A percentile compares a stretch with the other conserved stretches of the same genome.
phyloP scores from a whole-genome alignment of 2,888 invertebrate species.

The Diloba caeruleocephala region DNA sequence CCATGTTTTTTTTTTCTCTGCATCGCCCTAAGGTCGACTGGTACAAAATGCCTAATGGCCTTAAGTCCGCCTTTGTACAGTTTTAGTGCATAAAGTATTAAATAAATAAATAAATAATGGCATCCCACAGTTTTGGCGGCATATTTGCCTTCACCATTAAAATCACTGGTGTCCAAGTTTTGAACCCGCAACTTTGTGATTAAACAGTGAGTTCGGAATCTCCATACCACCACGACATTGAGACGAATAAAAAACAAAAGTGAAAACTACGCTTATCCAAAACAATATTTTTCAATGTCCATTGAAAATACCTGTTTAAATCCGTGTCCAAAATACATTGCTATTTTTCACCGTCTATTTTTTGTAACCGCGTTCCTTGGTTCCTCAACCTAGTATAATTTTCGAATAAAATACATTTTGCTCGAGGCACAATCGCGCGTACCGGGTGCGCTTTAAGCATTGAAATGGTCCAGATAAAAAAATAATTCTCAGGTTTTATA shows the following conservation, averaged over 20 bases:
- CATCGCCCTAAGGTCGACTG: too few relatives aligned
- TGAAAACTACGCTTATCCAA: background rate
- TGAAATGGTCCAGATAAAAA: conserved; percentile 26
- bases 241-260: conserved; percentile 8
- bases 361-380: conserved; percentile 14
- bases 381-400: conserved; percentile 27
- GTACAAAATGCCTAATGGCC: too few relatives aligned
- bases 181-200: too few relatives aligned
- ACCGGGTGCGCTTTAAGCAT: conserved; percentile 24
- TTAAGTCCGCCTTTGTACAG: too few relatives aligned
- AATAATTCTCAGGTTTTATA: conserved; percentile 18
- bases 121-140: too few relatives aligned
- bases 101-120: too few relatives aligned
- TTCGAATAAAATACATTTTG: conserved; percentile 39
- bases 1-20: too few relatives aligned
- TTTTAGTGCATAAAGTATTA: too few relatives aligned
- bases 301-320: conserved; percentile 23
- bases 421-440: conserved; percentile 12
- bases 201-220: too few relatives aligned
- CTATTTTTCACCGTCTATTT: conserved; percentile 21
- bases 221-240: too few relatives aligned
- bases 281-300: conserved; percentile 15
- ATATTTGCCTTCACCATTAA: too few relatives aligned
- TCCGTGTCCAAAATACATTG: conserved; percentile 16
- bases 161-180: too few relatives aligned